phyloP scores from a whole-genome alignment of 2,797 vertebrate genomes.

The Carcharodon carcharias region DNA sequence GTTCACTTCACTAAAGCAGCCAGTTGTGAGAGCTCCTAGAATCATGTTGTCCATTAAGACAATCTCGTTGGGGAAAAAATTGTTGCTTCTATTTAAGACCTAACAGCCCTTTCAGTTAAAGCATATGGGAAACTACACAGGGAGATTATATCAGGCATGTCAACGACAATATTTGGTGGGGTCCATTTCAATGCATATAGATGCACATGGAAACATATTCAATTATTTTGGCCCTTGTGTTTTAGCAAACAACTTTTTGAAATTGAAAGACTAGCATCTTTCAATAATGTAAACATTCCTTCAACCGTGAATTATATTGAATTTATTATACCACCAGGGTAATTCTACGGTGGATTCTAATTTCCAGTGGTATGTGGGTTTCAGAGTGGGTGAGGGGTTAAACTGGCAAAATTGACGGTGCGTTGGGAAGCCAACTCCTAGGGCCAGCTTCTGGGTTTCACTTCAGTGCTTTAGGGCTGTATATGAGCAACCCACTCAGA shows the following conservation, averaged over 20 bases:
- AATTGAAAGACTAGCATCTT: no score
- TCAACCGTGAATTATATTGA: not conserved
- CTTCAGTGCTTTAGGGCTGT: not conserved
- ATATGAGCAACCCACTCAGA: not conserved
- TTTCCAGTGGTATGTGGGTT: not conserved
- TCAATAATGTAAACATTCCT: not conserved
- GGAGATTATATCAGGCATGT: not conserved
- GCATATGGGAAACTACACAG: not conserved
- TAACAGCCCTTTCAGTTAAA: no score
- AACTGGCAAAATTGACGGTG: not conserved
- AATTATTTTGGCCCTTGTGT: not conserved
- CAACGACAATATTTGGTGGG: not conserved
- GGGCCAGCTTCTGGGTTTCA: not conserved
- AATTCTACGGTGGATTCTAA: not conserved
- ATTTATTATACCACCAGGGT: not conserved
- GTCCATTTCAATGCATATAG: not conserved
- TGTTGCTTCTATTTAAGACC: not conserved
- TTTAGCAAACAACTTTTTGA: not conserved
- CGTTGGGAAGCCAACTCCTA: not conserved
- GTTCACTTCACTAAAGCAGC: not conserved
- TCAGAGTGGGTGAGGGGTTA: not conserved
- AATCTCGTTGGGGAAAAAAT: not conserved
- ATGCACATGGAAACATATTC: not conserved
- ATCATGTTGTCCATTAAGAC: not conserved
- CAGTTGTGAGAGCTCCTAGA: not conserved